Evolutionary conservation across 2,113 vertebrate species (phyloP).

Genomic region (Micronycteris hirsuta): DNA sequence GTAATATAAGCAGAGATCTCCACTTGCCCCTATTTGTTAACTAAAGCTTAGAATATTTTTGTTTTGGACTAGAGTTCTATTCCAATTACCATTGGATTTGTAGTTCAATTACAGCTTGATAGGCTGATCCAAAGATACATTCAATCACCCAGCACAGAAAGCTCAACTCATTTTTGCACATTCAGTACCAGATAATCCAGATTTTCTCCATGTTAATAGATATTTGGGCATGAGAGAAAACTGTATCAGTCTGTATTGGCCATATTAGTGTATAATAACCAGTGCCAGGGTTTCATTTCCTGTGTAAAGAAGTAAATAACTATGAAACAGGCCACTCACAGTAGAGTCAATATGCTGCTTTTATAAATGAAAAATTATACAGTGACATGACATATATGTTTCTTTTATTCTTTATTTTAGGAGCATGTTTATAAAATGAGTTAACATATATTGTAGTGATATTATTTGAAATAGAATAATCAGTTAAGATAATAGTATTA

Average conservation of each 20-base stretch:
- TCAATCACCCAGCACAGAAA: conserved; percentile 18
- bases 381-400: neutral
- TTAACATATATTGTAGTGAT: neutral
- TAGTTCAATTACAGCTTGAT: conserved; percentile 54
- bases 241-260: conserved; percentile 1
- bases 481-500: neutral
- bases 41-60: conserved; percentile 41
- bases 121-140: conserved; percentile 32
- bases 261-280: neutral
- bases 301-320: neutral
- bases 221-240: conserved; percentile 37
- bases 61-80: neutral
- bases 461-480: neutral
- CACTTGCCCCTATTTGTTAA: conserved; percentile 31
- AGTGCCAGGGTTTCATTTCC: neutral
- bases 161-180: conserved; percentile 49
- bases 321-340: neutral
- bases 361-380: neutral
- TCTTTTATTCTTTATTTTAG: neutral
- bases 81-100: conserved; percentile 27
- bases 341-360: neutral
- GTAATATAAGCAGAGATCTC: neutral
- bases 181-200: conserved; percentile 56
- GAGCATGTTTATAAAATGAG: neutral
- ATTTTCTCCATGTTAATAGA: conserved; percentile 64